Conservation (phyloP, 2,797 vertebrate genomes). For the Xyrichtys novacula region DNA sequence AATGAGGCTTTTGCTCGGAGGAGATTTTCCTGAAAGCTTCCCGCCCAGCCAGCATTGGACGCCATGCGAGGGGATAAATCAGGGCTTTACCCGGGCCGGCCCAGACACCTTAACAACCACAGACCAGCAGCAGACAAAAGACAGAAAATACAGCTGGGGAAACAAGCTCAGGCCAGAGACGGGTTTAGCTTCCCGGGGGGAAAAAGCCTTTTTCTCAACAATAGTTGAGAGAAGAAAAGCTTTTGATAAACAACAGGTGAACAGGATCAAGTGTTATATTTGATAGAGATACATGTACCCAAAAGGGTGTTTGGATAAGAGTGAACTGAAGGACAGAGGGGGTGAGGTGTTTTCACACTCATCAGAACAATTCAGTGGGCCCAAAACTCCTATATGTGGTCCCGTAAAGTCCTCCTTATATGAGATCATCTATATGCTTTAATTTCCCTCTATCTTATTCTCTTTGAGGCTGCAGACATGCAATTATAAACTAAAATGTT, state of each 20-base stretch:
- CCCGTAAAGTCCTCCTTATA: too few relatives aligned
- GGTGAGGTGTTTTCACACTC: neutral
- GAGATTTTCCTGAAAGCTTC: conserved; percentile 51
- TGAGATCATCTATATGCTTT: too few relatives aligned
- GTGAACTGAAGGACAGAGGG: neutral
- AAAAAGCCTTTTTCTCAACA: conserved; percentile 2
- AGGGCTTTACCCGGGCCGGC: conserved; percentile 52
- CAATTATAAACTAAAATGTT: too few relatives aligned
- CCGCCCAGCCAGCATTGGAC: conserved; percentile 37
- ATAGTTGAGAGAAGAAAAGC: conserved; percentile 5
- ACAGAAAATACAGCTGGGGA: conserved; percentile 40
- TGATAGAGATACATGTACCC: neutral
- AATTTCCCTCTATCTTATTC: too few relatives aligned
- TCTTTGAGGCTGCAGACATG: too few relatives aligned
- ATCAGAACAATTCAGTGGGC: neutral
- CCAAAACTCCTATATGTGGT: neutral
- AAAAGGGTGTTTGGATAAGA: neutral
- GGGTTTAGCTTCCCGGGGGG: neutral
- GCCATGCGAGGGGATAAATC: conserved; percentile 61
- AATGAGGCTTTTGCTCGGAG: conserved; percentile 41
- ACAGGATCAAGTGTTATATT: neutral
- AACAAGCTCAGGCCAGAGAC: conserved; percentile 29
- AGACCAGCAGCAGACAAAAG: conserved; percentile 51
- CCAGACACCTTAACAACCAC: conserved; percentile 59
- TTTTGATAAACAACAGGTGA: neutral